Base-by-base conservation (phyloP, 2,888 invertebrate genomes). In the Xylophagus ater region DNA sequence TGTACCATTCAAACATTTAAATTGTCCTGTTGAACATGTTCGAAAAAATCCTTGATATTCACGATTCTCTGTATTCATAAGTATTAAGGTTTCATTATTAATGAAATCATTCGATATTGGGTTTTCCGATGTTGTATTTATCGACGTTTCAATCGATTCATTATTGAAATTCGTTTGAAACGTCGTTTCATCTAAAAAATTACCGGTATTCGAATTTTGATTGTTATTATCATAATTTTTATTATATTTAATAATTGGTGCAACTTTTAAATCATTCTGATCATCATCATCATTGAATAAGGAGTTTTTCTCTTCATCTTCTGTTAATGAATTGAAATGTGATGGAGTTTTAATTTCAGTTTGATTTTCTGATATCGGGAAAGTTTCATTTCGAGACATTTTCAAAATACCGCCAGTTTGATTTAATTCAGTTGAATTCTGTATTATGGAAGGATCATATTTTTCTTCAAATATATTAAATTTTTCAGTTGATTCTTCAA, bases 1-100 rank as follows among this genome's bases (percentile, higher is more conserved):
- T 1, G 73, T 75, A 12, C 74, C 74, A 48, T 74, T 74, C 0
- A 53, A 46, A 47, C 75, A 76, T 49, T 73, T 72, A 51, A 74
- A 75, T 53, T 75, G 72, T 0, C 72, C 72, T 26, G 65, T 57
- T 18, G 67, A 64, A 49, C 75, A 74, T 54, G 34, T 6, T 34
- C 25, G 4, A 15, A 15, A 3, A 34, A 25, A 10, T 24, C 25
- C 12, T 24, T 24, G 3, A 25, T 14, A 14, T 24, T 24, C 15
- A 15, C 6, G 6, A 3, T 35, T 40, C 19, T 24, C 23, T 12
- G 29, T 31, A 35, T 24, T 37, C 30, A 12, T 21, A 12, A 18
- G 30, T 37, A 13, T 29, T 41, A 37, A 38, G 17, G 30, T 33
- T 15, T 38, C 20, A 4, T 4, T 17, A 10, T 6, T 10, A 4